phyloP scores from a whole-genome alignment of 2,113 vertebrate genomes.

The Ranitomeya variabilis region DNA sequence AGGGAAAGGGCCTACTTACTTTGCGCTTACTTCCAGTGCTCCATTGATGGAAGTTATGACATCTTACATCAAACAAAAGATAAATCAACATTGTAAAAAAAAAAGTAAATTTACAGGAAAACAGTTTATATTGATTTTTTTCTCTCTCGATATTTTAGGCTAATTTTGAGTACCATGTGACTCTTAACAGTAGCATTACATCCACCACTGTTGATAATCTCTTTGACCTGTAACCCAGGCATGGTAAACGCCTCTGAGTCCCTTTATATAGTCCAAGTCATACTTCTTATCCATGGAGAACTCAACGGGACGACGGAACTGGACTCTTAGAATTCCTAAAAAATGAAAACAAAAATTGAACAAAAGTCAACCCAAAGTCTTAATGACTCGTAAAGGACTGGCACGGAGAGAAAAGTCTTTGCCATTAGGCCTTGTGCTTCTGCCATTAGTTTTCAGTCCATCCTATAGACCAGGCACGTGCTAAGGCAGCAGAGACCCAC shows the following conservation, averaged over 20 bases:
- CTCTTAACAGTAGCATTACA: neutral
- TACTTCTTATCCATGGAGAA: conserved; percentile 19
- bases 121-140: conserved; percentile 14
- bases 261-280: conserved; percentile 19
- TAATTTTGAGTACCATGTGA: neutral
- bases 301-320: conserved; percentile 18
- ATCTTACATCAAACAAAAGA: conserved; percentile 23
- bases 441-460: conserved; percentile 24
- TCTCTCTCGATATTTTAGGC: conserved; percentile 18
- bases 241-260: neutral
- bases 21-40: neutral
- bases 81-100: neutral
- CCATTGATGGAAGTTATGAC: neutral
- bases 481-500: conserved; percentile 43
- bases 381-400: conserved; percentile 42
- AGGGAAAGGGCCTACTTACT: neutral
- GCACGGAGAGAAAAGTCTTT: conserved; percentile 39
- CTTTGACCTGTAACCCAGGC: neutral
- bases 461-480: conserved; percentile 9
- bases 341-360: neutral
- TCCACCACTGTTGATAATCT: conserved; percentile 28
- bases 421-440: conserved; percentile 18
- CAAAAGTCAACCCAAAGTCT: neutral
- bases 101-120: conserved; percentile 1
- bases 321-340: conserved; percentile 8